These are phyloP conservation scores for Trichonephila clavipes DNA, from an alignment of 1,140 invertebrate genomes.

Conservation along the genomic window DNA sequence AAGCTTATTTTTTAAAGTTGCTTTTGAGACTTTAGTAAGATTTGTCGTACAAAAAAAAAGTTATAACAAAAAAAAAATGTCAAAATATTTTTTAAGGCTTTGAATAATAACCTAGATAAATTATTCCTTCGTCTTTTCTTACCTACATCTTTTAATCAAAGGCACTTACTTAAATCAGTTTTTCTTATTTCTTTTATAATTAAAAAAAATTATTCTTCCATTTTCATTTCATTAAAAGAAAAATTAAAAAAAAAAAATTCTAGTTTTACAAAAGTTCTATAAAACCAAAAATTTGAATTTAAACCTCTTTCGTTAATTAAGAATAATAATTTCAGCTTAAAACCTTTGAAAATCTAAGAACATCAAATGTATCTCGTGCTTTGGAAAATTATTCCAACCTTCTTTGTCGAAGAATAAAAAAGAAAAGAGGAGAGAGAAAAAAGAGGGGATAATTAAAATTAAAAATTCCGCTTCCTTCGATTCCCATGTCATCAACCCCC, in stretches of 20 bases:
- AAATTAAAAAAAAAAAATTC: constrained; percentile 19
- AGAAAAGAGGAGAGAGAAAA: constrained; percentile 3
- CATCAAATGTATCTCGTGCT: constrained; percentile 33
- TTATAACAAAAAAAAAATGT: neutral
- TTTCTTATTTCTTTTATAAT: neutral
- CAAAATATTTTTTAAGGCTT: no score
- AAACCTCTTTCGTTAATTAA: constrained; percentile 24
- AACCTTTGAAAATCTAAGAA: constrained; percentile 28
- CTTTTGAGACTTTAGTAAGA: no score
- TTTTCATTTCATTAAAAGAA: neutral
- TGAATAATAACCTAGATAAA: neutral
- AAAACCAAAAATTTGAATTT: constrained; percentile 14
- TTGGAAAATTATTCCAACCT: constrained; percentile 17
- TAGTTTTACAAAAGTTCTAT: neutral
- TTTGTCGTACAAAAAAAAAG: neutral
- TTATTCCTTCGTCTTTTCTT: neutral
- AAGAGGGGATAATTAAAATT: neutral
- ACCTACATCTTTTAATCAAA: neutral
- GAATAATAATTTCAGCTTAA: constrained; percentile 36
- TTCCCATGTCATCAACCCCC: constrained; percentile 50
- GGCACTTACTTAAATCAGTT: neutral
- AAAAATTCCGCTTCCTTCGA: constrained; percentile 55
- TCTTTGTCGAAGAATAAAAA: neutral
- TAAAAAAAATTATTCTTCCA: neutral
- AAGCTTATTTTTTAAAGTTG: no score